Conservation (phyloP, 1,140 invertebrate species). For the Zaprionus tsacasi region DNA sequence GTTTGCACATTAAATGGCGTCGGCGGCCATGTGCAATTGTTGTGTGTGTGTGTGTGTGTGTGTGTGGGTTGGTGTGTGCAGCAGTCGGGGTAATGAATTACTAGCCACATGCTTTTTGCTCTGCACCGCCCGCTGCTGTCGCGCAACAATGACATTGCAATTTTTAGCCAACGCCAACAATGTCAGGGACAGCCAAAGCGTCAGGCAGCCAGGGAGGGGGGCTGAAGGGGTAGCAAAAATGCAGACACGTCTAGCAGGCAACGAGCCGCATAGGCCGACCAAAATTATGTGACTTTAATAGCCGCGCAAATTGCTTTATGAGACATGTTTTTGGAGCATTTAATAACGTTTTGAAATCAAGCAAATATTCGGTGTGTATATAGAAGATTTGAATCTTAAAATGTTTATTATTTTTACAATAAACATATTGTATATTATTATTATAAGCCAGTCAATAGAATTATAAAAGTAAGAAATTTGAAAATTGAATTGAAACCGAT, state of each 20-base stretch:
- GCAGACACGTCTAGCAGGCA: slow-evolving; percentile 35
- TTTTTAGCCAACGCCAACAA: slow-evolving; percentile 72
- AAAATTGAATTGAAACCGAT: too few species aligned
- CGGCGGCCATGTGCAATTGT: slow-evolving; percentile 43
- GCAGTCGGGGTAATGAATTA: slow-evolving; percentile 65
- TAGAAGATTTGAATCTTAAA: background rate
- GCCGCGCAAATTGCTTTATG: slow-evolving; percentile 39
- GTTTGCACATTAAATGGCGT: slow-evolving; percentile 80
- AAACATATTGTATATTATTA: too few species aligned
- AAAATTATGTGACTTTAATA: slow-evolving; percentile 72
- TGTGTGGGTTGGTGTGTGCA: slow-evolving; percentile 2
- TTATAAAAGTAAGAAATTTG: too few species aligned
- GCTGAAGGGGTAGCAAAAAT: background rate
- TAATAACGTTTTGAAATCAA: background rate
- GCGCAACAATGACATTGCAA: slow-evolving; percentile 81
- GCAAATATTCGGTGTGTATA: background rate
- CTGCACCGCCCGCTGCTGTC: slow-evolving; percentile 58
- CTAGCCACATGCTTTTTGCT: slow-evolving; percentile 79
- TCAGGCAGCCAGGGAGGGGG: slow-evolving; percentile 6
- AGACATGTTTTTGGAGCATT: slow-evolving; percentile 2
- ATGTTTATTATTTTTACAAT: too few species aligned
- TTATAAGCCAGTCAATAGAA: too few species aligned
- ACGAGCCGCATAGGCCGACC: slow-evolving; percentile 32
- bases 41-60: slow-evolving; percentile 15
- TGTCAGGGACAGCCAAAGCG: slow-evolving; percentile 59